Evolutionary conservation across 2,113 vertebrate genomes (phyloP), one percentile per base, ranked within the genome.

Genomic region (Platysternon megacephalum): DNA sequence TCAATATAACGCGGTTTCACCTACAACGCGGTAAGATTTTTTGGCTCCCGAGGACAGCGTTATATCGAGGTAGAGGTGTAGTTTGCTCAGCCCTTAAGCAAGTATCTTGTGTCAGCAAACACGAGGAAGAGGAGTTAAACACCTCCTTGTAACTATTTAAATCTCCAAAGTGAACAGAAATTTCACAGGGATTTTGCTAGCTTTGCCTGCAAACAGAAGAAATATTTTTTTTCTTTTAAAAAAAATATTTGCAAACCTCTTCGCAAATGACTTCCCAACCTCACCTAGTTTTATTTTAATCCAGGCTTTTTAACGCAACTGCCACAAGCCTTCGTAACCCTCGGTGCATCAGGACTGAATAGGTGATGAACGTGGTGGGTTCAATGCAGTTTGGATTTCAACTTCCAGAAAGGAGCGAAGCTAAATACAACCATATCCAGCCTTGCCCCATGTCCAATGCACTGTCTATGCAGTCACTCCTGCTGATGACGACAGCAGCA

Each of bases 141-240:
- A 55, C 46, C 48, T 61, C 29, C 72, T 86, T 80, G 24, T 88
- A 13, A 83, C 26, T 65, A 42, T 28, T 84, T 58, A 51, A 90
- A 48, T 82, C 14, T 87, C 68, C 48, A 87, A 85, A 91, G 8
- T 26, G 39, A 42, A 4, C 1, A 79, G 81, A 93, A 92, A 58
- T 10, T 14, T n/a, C 52, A 85, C 28, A 49, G 42, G 82, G 0
- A 0, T 88, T 94, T 55, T 7, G 55, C 4, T 22, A 28, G 5
- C 42, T 84, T 61, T 29, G n/a, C 13, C 21, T 58, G 42, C 42
- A n/a, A 53, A 86, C 51, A 53, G 52, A 82, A 82, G 52, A 74
- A 74, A 74, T 42, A 24, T 14, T 39, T 24, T 82, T n/a, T 17
- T 19, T 84, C 24, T 51, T 53, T 65, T 46, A 5, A 88, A 46